Evolutionary conservation across 2,888 invertebrate species (phyloP), one percentile per base, ranked within the genome.

Genomic region (Seira sanloemensis): DNA sequence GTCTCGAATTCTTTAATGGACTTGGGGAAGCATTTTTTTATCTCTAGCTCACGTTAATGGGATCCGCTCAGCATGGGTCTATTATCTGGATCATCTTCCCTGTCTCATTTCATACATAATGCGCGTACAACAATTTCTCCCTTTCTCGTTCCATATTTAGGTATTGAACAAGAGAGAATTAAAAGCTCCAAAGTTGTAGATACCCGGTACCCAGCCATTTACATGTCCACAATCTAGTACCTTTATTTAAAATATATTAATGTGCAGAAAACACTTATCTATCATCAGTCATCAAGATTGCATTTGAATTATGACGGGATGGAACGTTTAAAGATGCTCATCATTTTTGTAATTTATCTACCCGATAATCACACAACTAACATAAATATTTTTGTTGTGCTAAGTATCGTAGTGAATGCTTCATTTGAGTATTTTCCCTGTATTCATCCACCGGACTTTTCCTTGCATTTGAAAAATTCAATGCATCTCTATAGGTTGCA

Each of bases 61-160:
- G 80, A 80, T 80, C 67, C 74, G 67, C 80, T 74, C 80, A 80
- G 80, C 80, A 68, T 80, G 80, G 74, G 74, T 74, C 37, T 74
- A 80, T 80, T 80, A 80, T 80, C 80, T 80, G 69, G 80, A 80
- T 80, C 80, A 80, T 80, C 78, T 79, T 69, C 50, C 72, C 78
- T 73, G 65, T 72, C 74, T 78, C 78, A 71, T 71, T 78, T 78
- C 72, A 71, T 67, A 77, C 65, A 78, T 71, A 71, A 78, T 78
- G 65, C 71, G 37, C 78, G 37, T 71, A 69, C 72, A 71, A 69
- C 5, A 4, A 7, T 37, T 58, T 4, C 58, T n/a, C 58, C 2
- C 58, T 58, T n/a, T 7, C 58, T n/a, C 58, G 18, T 58, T 37
- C 58, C 58, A 58, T 58, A 12, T 58, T 58, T 58, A 58, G 58